These are phyloP conservation scores for Cerceris rybyensis DNA, from an alignment of 2,888 invertebrate species.

Conservation along the genomic window DNA sequence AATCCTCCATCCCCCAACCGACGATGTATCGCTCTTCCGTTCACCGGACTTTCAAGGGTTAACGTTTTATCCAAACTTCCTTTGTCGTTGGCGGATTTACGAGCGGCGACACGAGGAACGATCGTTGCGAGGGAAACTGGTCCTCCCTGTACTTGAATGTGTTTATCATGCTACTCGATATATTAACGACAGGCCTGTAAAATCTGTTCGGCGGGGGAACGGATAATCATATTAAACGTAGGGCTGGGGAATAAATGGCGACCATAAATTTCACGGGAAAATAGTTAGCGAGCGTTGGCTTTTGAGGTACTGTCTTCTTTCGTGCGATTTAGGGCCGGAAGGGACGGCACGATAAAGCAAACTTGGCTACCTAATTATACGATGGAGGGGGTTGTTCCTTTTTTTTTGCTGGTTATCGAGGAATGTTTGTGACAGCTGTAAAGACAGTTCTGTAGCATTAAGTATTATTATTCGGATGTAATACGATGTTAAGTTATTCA, in stretches of 20 bases:
- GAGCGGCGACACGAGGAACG: neutral
- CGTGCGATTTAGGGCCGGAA: neutral
- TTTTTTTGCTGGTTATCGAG: too few species aligned
- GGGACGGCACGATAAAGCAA: neutral
- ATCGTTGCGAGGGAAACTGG: neutral
- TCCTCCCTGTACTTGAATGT: neutral
- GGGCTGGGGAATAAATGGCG: neutral
- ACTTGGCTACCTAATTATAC: too few species aligned
- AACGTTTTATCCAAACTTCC: constrained; percentile 5
- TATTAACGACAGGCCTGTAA: neutral
- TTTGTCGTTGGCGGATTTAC: constrained; percentile 10
- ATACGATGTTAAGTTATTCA: too few species aligned
- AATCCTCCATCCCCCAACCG: neutral
- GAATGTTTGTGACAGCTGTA: too few species aligned
- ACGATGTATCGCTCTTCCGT: neutral
- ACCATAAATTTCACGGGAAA: neutral
- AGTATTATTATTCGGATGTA: too few species aligned
- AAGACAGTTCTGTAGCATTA: too few species aligned
- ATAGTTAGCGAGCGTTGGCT: neutral
- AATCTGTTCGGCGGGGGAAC: neutral
- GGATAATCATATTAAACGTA: neutral
- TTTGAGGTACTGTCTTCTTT: neutral
- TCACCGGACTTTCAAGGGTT: neutral
- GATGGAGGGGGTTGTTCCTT: too few species aligned
- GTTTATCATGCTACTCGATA: constrained; percentile 1